Percentiles rank a stretch among this genome's conserved stretches.
Conservation (phyloP, 2,113 vertebrate species). For the Heliornis fulica region DNA sequence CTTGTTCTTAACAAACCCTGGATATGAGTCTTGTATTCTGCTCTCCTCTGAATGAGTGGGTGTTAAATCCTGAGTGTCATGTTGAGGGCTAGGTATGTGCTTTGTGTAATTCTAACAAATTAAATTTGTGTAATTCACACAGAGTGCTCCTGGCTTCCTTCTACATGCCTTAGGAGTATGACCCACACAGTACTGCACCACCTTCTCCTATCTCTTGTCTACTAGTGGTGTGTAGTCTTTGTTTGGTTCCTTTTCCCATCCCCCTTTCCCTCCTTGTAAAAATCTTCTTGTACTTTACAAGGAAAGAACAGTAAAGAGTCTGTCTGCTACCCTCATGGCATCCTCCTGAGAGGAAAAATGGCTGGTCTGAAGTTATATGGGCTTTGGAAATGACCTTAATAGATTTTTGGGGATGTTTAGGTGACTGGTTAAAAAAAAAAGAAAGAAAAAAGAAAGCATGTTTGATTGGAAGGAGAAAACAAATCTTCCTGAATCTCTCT, state of each 20-base stretch:
- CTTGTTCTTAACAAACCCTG: background rate
- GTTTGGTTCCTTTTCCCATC: background rate
- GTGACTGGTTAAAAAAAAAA: background rate
- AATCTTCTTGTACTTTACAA: background rate
- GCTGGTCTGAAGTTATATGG: background rate
- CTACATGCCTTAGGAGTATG: background rate
- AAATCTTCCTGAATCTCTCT: background rate
- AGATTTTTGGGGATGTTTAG: background rate
- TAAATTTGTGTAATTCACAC: too few relatives aligned
- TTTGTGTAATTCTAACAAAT: background rate
- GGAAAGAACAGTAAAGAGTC: background rate
- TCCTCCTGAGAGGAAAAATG: background rate
- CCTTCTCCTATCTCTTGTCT: background rate
- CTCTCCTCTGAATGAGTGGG: background rate
- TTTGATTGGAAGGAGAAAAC: background rate
- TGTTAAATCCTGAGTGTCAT: background rate
- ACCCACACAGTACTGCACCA: background rate
- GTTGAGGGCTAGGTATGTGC: background rate
- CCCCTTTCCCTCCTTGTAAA: background rate
- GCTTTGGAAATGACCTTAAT: background rate
- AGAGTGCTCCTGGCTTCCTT: background rate
- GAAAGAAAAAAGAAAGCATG: background rate
- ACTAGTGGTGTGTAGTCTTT: background rate
- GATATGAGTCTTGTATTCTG: background rate
- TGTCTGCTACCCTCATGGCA: background rate